Percentiles rank a stretch among this genome's conserved stretches.
These are phyloP conservation scores for Plebejus argus DNA, from an alignment of 2,888 invertebrate species.

Conservation along the genomic window DNA sequence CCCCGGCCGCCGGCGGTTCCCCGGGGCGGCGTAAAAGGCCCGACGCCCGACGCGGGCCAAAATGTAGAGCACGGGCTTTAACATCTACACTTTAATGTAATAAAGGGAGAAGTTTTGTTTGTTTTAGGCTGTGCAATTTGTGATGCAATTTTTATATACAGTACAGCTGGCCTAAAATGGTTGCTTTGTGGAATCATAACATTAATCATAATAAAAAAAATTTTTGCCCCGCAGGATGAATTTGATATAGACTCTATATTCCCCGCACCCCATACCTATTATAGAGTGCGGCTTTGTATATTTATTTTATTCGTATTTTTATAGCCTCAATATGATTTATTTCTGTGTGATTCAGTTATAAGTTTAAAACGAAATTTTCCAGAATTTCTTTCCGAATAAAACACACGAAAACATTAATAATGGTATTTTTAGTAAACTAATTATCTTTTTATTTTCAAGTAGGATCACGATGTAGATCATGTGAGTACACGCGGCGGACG, in stretches of 20 bases:
- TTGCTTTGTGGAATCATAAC: too few relatives aligned
- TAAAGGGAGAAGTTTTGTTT: background rate
- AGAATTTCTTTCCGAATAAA: too few relatives aligned
- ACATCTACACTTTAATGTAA: background rate
- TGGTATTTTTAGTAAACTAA: background rate
- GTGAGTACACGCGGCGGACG: background rate
- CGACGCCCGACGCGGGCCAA: background rate
- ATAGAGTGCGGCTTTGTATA: too few relatives aligned
- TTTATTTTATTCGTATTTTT: too few relatives aligned
- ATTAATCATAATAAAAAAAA: too few relatives aligned
- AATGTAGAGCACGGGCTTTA: background rate
- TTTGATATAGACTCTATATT: too few relatives aligned
- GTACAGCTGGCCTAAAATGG: too few relatives aligned
- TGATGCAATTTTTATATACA: too few relatives aligned
- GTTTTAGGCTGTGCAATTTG: background rate
- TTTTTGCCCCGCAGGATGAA: too few relatives aligned
- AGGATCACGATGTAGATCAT: background rate
- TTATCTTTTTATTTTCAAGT: background rate
- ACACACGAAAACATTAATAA: too few relatives aligned
- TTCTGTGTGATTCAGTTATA: background rate
- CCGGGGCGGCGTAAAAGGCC: background rate
- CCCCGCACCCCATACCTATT: too few relatives aligned
- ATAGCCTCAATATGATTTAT: too few relatives aligned
- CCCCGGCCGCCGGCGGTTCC: background rate
- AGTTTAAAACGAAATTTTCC: background rate